A percentile compares a stretch with the other conserved stretches of the same genome.
Conservation (phyloP, 2,888 invertebrate species). For the Macrophya alboannulata region DNA sequence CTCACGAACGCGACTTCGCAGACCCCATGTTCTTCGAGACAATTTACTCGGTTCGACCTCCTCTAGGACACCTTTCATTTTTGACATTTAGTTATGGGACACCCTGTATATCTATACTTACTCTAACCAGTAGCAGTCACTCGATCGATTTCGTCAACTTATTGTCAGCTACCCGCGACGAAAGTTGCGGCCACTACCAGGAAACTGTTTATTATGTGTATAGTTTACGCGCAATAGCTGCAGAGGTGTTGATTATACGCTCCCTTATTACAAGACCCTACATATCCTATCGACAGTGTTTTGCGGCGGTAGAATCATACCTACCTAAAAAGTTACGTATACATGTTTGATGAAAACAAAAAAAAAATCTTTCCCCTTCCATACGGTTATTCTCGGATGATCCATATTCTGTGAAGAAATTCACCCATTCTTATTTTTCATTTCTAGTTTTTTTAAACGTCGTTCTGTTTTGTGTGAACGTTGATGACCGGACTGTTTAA, state of each 20-base stretch:
- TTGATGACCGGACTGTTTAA: background rate
- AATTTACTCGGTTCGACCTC: no score
- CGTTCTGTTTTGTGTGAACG: background rate
- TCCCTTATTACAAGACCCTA: conserved; percentile 39
- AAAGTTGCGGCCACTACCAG: background rate
- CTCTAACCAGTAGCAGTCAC: background rate
- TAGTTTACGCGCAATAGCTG: conserved; percentile 2
- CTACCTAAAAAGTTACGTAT: no score
- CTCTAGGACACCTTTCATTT: no score
- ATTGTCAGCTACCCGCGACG: background rate
- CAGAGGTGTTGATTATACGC: conserved; percentile 1
- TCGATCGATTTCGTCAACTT: conserved; percentile 27
- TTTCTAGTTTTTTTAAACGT: background rate
- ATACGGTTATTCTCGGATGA: background rate
- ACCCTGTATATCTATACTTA: background rate
- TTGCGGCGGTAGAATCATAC: background rate
- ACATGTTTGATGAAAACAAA: background rate
- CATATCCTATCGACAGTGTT: background rate
- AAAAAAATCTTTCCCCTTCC: background rate
- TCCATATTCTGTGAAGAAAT: background rate
- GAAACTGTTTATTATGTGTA: conserved; percentile 40
- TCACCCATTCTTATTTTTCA: background rate
- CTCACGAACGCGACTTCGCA: no score
- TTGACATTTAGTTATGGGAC: no score
- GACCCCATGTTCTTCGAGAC: no score